Evolutionary conservation across 2,113 vertebrate species (phyloP), one percentile per base, ranked within the genome.

Genomic region (Patagioenas fasciata): DNA sequence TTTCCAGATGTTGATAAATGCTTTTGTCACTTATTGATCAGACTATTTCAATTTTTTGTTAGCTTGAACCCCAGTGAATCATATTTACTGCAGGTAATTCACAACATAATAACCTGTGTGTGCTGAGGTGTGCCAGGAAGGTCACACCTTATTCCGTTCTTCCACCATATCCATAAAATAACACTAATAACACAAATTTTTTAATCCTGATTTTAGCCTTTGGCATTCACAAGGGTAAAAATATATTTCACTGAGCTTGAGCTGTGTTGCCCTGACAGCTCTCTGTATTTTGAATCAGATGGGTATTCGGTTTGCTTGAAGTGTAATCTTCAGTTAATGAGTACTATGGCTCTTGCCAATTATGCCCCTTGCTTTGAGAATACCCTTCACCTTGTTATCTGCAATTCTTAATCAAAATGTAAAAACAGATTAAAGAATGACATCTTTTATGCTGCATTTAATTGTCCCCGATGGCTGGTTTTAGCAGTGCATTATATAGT

Each of bases 361-460:
- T 91, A 94, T 77, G 36, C 8, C 62, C 40, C 61, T 94, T 80
- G 80, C 80, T 94, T 92, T 90, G 90, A 97, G 93, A 94, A 94
- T 93, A 87, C 40, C 61, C 58, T 92, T 91, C 92, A 84, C 42
- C 0, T 86, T 85, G 42, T 71, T 93, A 89, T 95, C 91, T 93
- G 57, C 57, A 87, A 65, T 92, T 88, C 86, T 95, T 96, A 96
- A 94, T 89, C 92, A 96, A 96, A 96, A 89, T 53, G 64, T 75
- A 94, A 95, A 75, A 94, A 50, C 91, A 92, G 73, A 93, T 92
- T 89, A 82, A 93, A 87, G 75, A 96, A 81, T 82, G 48, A 42
- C 86, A 69, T 47, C 61, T 60, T 94, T 95, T 92, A 82, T 65
- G 48, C 65, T 87, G 60, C 51, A 57, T 85, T 96, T 91, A 96